Evolutionary conservation across 2,888 invertebrate species (phyloP), one percentile per base, ranked within the genome.

Genomic region (Drosophila mercatorum): DNA sequence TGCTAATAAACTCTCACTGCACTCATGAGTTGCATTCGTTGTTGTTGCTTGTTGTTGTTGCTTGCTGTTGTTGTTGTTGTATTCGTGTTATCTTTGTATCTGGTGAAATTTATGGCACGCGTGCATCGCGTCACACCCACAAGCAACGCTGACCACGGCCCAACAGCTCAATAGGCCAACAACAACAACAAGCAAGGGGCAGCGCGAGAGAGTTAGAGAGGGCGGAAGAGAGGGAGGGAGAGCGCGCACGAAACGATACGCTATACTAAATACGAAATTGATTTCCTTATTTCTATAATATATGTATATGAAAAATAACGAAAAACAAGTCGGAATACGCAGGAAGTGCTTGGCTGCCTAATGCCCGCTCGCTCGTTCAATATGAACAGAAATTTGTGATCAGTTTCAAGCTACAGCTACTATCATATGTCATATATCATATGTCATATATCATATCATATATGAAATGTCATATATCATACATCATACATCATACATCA

Each of bases 231-330:
- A 8, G 28, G 0, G 31, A 17, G 17, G 11, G 17, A 5, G 31
- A 49, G 5, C 0, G 28, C 8, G 28, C 28, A 28, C 28, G 28
- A 12, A 10, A 26, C 5, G 7, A 78, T 67, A 71, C 55, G 58
- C 68, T 64, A 67, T 65, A 66, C 64, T 17, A 52, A 52, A 67
- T 52, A 56, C 53, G 38, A 49, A 70, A 71, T 78, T 75, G 55
- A 67, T 71, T 81, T 81, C 81, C 81, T 68, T 75, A 83, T 87
- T 81, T 79, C 62, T 63, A 59, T 64, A 12, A 26, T 79, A 65
- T 63, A 26, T 79, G 62, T 63, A 59, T 64, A 12, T 26, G 3
- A 12, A 46, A 44, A 43, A 44, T 12, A 5, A 8, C 11, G 5
- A 12, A 56, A 47, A 14, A 44, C 10, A 52, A 38, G 26, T 14